Percentiles rank a stretch among this genome's conserved stretches.
phyloP scores from a whole-genome alignment of 2,113 vertebrate genomes.

The Oenanthe oenanthe region DNA sequence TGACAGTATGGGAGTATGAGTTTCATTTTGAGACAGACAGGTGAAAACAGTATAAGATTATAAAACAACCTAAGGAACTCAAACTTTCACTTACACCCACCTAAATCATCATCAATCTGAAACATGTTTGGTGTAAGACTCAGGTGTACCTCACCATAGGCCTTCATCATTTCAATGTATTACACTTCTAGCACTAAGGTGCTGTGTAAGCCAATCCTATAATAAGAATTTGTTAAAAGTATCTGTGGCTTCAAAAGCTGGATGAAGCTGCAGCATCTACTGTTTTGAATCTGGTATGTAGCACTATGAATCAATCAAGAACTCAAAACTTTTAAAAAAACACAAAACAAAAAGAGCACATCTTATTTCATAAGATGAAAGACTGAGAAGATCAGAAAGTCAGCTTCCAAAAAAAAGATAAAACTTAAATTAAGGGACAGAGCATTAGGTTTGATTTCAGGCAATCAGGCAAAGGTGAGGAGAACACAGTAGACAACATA shows the following conservation, averaged over 20 bases:
- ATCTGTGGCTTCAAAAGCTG: background rate
- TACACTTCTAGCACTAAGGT: background rate
- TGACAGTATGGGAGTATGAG: background rate
- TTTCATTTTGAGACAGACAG: background rate
- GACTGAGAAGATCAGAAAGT: background rate
- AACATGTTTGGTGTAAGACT: fast-evolving
- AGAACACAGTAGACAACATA: fast-evolving
- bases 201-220: background rate
- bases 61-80: background rate
- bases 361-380: background rate
- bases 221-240: background rate
- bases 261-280: background rate
- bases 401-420: background rate
- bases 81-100: background rate
- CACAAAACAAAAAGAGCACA: background rate
- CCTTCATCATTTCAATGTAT: background rate
- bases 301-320: background rate
- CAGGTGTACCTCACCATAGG: background rate
- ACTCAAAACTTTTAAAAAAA: background rate
- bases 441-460: background rate
- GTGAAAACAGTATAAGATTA: background rate
- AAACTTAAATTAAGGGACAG: background rate
- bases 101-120: background rate
- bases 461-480: background rate
- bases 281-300: background rate